A percentile compares a stretch with the other conserved stretches of the same genome.
phyloP scores from a whole-genome alignment of 2,888 invertebrate genomes.

The Dromius quadrimaculatus region DNA sequence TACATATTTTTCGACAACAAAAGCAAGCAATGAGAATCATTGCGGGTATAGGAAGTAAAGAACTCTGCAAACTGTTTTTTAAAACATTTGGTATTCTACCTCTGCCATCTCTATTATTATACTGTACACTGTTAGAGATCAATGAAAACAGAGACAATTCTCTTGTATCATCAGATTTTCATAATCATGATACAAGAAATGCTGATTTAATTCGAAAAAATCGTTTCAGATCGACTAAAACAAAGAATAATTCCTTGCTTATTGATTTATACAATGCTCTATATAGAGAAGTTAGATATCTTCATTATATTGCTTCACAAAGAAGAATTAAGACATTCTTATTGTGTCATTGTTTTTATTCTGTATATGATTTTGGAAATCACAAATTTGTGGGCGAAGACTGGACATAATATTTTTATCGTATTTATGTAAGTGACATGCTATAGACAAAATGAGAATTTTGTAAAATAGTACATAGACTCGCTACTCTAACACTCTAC shows the following conservation, averaged over 20 bases:
- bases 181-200: background rate
- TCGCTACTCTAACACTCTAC: no score
- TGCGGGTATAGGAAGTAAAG: conserved; percentile 22
- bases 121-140: background rate
- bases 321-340: background rate
- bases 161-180: background rate
- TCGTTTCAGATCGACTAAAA: background rate
- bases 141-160: background rate
- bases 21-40: conserved; percentile 47
- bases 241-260: background rate
- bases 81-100: conserved; percentile 32
- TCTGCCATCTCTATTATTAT: conserved; percentile 22
- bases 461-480: no score
- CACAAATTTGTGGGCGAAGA: background rate
- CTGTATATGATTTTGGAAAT: background rate
- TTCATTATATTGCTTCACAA: background rate
- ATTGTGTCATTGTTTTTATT: background rate
- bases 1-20: conserved; percentile 42
- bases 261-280: background rate
- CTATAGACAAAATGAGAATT: no score
- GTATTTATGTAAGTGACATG: no score
- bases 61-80: conserved; percentile 47
- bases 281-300: background rate
- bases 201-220: background rate
- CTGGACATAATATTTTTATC: no score